Conservation (phyloP, 2,888 invertebrate species). For the Sclerodermus sp. region DNA sequence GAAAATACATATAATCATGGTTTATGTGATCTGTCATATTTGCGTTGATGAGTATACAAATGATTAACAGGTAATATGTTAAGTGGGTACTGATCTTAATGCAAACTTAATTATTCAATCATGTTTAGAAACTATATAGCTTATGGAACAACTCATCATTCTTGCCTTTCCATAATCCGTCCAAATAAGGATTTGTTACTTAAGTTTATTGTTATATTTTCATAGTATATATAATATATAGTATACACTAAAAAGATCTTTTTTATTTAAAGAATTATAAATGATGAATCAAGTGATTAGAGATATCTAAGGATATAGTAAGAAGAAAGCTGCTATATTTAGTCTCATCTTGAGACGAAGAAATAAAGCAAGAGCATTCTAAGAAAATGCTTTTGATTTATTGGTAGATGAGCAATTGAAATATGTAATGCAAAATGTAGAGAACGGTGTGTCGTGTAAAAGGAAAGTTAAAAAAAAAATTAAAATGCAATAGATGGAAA, state of each 20-base stretch:
- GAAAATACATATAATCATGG: too few species aligned
- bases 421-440: conserved; percentile 21
- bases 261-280: conserved; percentile 7
- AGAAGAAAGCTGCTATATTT: conserved; percentile 48
- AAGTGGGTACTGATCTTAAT: too few species aligned
- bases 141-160: too few species aligned
- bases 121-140: too few species aligned
- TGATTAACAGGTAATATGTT: too few species aligned
- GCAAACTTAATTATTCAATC: too few species aligned
- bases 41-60: too few species aligned
- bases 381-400: conserved; percentile 37
- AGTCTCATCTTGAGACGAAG: conserved; percentile 53
- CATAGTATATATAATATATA: too few species aligned
- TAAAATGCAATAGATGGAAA: conserved; percentile 25
- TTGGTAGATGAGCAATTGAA: conserved; percentile 20
- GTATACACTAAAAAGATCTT: conserved; percentile 6
- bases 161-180: background rate
- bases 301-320: background rate
- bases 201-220: conserved; percentile 1
- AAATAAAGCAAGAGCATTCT: conserved; percentile 47
- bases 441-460: conserved; percentile 20
- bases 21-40: too few species aligned
- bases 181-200: background rate
- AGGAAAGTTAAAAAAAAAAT: conserved; percentile 22
- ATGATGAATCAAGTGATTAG: conserved; percentile 7